Conservation (phyloP, 2,888 invertebrate species). For the Meteorus colon region DNA sequence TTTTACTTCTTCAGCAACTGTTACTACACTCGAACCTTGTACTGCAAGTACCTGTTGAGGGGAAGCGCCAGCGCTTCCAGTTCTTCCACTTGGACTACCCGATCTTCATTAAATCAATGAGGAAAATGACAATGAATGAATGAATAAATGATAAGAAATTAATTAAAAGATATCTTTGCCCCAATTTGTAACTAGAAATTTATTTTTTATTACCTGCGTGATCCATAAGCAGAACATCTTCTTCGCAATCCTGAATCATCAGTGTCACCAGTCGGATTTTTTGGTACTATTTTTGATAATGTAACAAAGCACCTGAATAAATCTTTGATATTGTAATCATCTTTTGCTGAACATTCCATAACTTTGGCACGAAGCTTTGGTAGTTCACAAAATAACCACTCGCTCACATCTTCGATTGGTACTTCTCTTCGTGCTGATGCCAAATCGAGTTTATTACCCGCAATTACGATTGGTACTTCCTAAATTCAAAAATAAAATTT, state of each 20-base stretch:
- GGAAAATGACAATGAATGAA: background rate
- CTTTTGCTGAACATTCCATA: slow-evolving; percentile 86
- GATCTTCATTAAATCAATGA: slow-evolving; percentile 57
- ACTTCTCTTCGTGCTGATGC: slow-evolving; percentile 82
- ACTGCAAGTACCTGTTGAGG: slow-evolving; percentile 64
- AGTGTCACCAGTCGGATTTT: slow-evolving; percentile 73
- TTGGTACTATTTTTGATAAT: slow-evolving; percentile 82
- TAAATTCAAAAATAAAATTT: slow-evolving; percentile 63
- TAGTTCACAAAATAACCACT: slow-evolving; percentile 86
- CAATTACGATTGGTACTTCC: slow-evolving; percentile 89
- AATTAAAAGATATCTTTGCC: slow-evolving; percentile 4
- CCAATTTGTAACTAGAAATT: background rate
- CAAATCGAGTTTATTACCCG: slow-evolving; percentile 89
- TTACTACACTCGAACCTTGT: slow-evolving; percentile 67
- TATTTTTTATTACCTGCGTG: slow-evolving; percentile 63
- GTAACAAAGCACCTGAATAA: slow-evolving; percentile 87
- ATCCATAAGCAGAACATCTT: slow-evolving; percentile 83
- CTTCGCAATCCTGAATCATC: slow-evolving; percentile 80
- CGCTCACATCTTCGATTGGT: slow-evolving; percentile 85
- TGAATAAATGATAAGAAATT: background rate
- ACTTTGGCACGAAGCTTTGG: slow-evolving; percentile 84
- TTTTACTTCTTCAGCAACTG: slow-evolving; percentile 73
- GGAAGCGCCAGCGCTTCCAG: slow-evolving; percentile 65
- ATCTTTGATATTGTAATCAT: slow-evolving; percentile 85
- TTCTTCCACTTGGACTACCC: slow-evolving; percentile 65